Evolutionary conservation across 2,888 invertebrate species (phyloP).

Genomic region (Dryadula phaetusa): DNA sequence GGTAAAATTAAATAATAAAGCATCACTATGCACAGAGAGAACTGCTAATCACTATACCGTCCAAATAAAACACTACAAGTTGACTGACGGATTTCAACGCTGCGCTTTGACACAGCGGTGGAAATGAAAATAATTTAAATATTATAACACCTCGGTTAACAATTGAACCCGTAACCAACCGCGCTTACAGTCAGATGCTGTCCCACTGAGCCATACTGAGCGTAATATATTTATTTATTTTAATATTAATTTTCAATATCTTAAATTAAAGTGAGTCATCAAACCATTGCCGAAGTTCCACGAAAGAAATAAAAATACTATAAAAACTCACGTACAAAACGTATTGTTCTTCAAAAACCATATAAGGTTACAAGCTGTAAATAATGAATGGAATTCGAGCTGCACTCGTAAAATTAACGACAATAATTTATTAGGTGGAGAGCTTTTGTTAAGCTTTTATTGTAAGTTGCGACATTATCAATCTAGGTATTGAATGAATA

Average conservation of each 20-base stretch:
- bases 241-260: not conserved
- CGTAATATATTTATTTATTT: not conserved
- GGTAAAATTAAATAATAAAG: too few species aligned
- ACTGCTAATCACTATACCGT: too few species aligned
- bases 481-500: not conserved
- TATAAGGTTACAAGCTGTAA: conserved; percentile 48
- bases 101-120: too few species aligned
- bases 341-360: conserved; percentile 36
- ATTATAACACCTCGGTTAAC: too few species aligned
- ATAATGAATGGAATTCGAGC: conserved; percentile 45
- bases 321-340: conserved; percentile 33
- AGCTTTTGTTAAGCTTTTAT: conserved; percentile 22
- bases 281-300: conserved; percentile 5
- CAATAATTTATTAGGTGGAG: conserved; percentile 45
- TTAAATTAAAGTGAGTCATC: conserved; percentile 22
- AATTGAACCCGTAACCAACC: not conserved
- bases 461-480: conserved; percentile 18
- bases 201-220: not conserved
- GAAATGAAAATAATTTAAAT: too few species aligned
- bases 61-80: too few species aligned
- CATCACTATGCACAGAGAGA: too few species aligned
- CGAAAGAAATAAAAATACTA: conserved; percentile 27
- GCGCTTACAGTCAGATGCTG: not conserved
- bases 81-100: too few species aligned
- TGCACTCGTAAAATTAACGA: conserved; percentile 41